These are phyloP conservation scores for Thereuonema tuberculata DNA, from an alignment of 1,140 invertebrate species.

Conservation along the genomic window DNA sequence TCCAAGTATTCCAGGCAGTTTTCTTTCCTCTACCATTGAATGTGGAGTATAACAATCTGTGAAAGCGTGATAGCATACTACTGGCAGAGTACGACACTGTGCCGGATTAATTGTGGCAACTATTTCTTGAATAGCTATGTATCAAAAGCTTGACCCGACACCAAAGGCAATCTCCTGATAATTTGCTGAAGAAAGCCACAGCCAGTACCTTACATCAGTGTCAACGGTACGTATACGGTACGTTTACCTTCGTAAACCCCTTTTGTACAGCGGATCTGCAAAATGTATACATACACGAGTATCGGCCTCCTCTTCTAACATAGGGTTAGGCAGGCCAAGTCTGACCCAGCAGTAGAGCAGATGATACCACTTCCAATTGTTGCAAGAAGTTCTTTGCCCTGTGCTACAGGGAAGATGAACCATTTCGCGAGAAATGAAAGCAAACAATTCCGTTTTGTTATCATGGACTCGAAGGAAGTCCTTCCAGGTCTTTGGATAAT, in stretches of 20 bases:
- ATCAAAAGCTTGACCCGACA: conserved; percentile 13
- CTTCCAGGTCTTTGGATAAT: too few species aligned
- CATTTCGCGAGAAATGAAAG: not conserved
- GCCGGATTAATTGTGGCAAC: not conserved
- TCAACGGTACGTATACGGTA: conserved; percentile 20
- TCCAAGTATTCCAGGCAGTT: too few species aligned
- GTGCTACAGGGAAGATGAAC: not conserved
- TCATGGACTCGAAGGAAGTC: not conserved
- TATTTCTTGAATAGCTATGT: conserved; percentile 5
- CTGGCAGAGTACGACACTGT: conserved; percentile 8
- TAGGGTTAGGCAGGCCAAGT: not conserved
- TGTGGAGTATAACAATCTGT: conserved; percentile 23
- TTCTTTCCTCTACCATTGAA: too few species aligned
- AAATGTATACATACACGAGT: not conserved
- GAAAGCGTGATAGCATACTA: conserved; percentile 18
- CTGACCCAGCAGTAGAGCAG: not conserved
- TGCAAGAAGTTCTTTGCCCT: not conserved
- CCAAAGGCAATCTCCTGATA: conserved; percentile 14
- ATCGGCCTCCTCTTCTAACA: not conserved
- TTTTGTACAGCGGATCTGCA: conserved; percentile 12
- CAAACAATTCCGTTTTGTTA: not conserved
- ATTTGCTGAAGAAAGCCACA: conserved; percentile 6
- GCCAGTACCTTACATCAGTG: conserved; percentile 21
- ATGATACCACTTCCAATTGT: not conserved
- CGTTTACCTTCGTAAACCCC: conserved; percentile 12